A percentile compares a stretch with the other conserved stretches of the same genome.
These are phyloP conservation scores for Sminthurides aquaticus DNA, from an alignment of 2,888 invertebrate genomes.

Conservation along the genomic window DNA sequence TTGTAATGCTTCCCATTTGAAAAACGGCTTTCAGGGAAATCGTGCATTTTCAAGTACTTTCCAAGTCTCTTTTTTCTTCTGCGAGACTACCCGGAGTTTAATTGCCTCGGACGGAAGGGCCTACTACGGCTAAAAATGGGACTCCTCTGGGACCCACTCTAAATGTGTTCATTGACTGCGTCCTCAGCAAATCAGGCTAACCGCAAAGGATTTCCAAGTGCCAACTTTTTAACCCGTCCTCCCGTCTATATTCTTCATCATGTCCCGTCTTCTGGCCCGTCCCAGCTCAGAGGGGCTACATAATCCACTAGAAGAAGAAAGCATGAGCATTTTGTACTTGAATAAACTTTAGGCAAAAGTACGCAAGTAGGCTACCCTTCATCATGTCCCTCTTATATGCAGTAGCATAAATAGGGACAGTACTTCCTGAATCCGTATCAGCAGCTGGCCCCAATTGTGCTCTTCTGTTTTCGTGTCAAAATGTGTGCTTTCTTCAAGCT, in stretches of 20 bases:
- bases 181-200: slow-evolving; percentile 22
- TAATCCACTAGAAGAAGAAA: too few species aligned
- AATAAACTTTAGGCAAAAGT: too few species aligned
- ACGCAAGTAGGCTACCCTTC: too few species aligned
- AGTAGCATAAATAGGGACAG: background rate
- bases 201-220: slow-evolving; percentile 5
- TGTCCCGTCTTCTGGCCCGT: too few species aligned
- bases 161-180: slow-evolving; percentile 21
- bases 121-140: background rate
- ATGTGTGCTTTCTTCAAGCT: too few species aligned
- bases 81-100: slow-evolving; percentile 8
- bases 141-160: slow-evolving; percentile 14
- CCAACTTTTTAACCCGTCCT: slow-evolving; percentile 7
- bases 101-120: slow-evolving; percentile 15
- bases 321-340: too few species aligned
- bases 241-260: too few species aligned
- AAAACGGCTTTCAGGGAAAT: too few species aligned
- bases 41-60: too few species aligned
- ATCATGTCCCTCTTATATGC: background rate
- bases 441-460: background rate
- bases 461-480: background rate
- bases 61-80: background rate
- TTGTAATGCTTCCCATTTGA: too few species aligned
- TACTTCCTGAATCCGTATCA: background rate
- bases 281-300: too few species aligned